Percentiles rank a stretch among this genome's conserved stretches.
phyloP scores from a whole-genome alignment of 2,888 invertebrate genomes.

The Belgica antarctica region DNA sequence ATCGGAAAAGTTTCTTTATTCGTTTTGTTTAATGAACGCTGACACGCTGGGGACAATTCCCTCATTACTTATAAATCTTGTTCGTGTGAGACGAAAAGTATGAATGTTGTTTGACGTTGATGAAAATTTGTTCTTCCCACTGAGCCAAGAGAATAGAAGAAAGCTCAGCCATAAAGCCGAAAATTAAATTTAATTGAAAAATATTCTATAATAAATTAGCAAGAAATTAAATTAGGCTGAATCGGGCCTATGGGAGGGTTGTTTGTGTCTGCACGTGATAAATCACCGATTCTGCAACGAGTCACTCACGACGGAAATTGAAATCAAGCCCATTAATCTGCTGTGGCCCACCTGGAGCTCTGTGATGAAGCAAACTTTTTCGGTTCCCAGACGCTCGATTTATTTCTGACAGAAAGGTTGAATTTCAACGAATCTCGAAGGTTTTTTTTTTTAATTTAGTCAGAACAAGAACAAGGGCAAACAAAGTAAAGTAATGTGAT shows the following conservation, averaged over 20 bases:
- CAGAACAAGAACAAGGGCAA: too few species aligned
- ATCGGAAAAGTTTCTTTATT: not conserved
- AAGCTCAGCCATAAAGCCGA: not conserved
- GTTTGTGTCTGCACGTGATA: too few species aligned
- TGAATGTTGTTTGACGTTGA: conserved; percentile 32
- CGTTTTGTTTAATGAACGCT: not conserved
- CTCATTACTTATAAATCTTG: conserved; percentile 41
- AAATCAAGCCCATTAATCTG: not conserved
- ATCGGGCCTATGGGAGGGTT: too few species aligned
- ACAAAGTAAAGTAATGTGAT: too few species aligned
- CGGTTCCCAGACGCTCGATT: not conserved
- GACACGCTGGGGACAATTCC: conserved; percentile 12
- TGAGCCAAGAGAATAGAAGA: not conserved
- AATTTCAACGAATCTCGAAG: not conserved
- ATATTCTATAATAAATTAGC: conserved; percentile 37
- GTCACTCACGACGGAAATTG: not conserved
- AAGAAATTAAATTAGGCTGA: conserved; percentile 23
- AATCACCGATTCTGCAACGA: not conserved
- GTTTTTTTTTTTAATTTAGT: not conserved
- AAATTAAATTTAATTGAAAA: conserved; percentile 16
- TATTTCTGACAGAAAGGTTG: not conserved
- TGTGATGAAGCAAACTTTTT: too few species aligned
- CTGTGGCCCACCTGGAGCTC: not conserved
- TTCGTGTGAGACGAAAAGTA: not conserved
- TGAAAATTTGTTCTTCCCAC: conserved; percentile 9